Base-by-base conservation (phyloP, 2,888 invertebrate genomes). In the Calliopum simillimum region DNA sequence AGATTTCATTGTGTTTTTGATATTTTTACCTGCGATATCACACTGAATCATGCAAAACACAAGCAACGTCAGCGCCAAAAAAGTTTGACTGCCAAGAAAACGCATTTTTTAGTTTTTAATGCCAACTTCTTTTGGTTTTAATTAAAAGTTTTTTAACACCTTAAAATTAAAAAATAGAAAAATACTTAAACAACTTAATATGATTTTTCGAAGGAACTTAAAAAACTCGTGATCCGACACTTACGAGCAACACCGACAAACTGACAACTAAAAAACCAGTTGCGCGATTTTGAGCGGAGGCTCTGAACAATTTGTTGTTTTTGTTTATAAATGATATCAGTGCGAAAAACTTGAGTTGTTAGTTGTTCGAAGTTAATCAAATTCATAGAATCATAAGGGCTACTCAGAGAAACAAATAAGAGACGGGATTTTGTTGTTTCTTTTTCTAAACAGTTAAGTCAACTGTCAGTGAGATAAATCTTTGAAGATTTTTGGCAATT, bases 1-100 rank as follows among this genome's bases (percentile, higher is more conserved):
- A 53, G 8, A 16, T 61, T 66, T 46, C 13, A 41, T 53, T 56
- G 43, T 58, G 19, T n/a, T 51, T 16, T 55, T 51, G n/a, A n/a
- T n/a, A 44, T 70, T 46, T 64, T 75, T 83, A 84, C 84, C 84
- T 80, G 84, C 73, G 71, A 78, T 68, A 73, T 77, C 74, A 73
- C 77, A 77, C 70, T 83, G 80, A 68, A 79, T 76, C 74, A 77
- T 76, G 68, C 72, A 75, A 58, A 76, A 70, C 55, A 73, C 47
- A 44, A 73, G 51, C 70, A 75, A 58, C 71, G 68, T 68, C 43
- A 70, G 59, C 47, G 68, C 64, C 49, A 70, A 47, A 58, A 70
- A 25, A 21, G 70, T 59, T 43, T 53, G 62, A 55, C 43, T 64
- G 33, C 59, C 46, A 11, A 61, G 66, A 2, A 72, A 69, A 61